Percentiles rank a stretch among this genome's conserved stretches.
Evolutionary conservation across 2,113 vertebrate species (phyloP).

Genomic region (Oryzias celebensis): DNA sequence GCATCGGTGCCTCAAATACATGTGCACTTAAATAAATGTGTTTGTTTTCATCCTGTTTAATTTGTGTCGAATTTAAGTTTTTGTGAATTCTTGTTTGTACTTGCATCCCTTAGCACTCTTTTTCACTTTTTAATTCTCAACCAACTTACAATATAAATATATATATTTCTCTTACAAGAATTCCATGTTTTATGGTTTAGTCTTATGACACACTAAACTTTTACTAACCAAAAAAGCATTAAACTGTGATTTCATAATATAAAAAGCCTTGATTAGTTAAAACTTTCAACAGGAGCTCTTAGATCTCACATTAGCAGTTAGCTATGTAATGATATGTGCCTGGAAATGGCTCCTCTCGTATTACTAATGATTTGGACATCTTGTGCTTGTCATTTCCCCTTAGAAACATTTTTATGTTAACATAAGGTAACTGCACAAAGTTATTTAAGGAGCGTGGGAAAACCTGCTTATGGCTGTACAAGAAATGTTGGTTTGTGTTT

Average conservation of each 20-base stretch:
- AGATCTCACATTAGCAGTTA: conserved; percentile 50
- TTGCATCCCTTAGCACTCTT: not conserved
- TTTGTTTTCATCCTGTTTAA: conserved; percentile 24
- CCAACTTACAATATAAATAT: not conserved
- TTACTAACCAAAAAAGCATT: too few species aligned
- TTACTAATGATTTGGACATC: conserved; percentile 74
- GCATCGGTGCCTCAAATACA: conserved; percentile 22
- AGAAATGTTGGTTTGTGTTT: conserved; percentile 34
- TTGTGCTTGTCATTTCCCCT: conserved; percentile 71
- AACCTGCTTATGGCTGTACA: conserved; percentile 15
- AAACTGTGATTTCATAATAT: not conserved
- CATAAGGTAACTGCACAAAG: conserved; percentile 49
- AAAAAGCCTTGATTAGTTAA: conserved; percentile 20
- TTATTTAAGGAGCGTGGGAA: conserved; percentile 35
- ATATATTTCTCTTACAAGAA: not conserved
- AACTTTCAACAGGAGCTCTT: conserved; percentile 37
- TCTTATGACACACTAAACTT: too few species aligned
- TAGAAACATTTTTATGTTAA: conserved; percentile 54
- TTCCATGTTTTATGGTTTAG: too few species aligned
- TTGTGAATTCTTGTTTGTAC: not conserved
- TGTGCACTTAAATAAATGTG: conserved; percentile 6
- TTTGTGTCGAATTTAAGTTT: conserved; percentile 10
- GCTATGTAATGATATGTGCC: conserved; percentile 61
- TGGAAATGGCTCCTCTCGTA: conserved; percentile 66
- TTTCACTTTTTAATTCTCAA: too few species aligned